These are phyloP conservation scores for Drosophila neotestacea DNA, from an alignment of 2,888 invertebrate genomes.

Conservation along the genomic window DNA sequence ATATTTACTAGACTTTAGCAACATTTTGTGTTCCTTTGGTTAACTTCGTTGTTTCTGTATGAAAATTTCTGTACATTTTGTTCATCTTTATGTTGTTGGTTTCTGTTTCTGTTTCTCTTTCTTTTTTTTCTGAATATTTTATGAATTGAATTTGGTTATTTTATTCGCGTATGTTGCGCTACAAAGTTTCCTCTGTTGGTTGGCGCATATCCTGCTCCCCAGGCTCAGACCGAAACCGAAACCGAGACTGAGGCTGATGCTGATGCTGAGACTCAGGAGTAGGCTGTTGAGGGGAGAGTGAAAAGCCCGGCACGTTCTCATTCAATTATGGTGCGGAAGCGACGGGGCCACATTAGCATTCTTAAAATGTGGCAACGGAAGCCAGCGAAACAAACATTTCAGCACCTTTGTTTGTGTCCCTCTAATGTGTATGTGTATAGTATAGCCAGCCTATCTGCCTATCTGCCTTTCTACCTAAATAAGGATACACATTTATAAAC, in stretches of 20 bases:
- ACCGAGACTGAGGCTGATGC: not conserved
- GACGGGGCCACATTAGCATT: slow-evolving; percentile 71
- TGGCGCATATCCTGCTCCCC: slow-evolving; percentile 21
- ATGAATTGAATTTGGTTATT: slow-evolving; percentile 81
- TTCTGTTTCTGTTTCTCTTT: slow-evolving; percentile 13
- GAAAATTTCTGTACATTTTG: slow-evolving; percentile 54
- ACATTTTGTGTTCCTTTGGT: slow-evolving; percentile 29
- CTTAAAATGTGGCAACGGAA: slow-evolving; percentile 69
- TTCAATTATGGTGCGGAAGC: slow-evolving; percentile 74
- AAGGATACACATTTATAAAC: slow-evolving; percentile 48
- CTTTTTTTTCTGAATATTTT: slow-evolving; percentile 73
- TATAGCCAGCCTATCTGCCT: not conserved
- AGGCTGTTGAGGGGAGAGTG: slow-evolving; percentile 9
- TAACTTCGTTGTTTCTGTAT: slow-evolving; percentile 39
- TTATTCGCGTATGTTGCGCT: slow-evolving; percentile 77
- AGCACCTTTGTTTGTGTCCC: slow-evolving; percentile 51
- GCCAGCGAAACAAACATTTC: slow-evolving; percentile 74
- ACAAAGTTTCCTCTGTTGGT: slow-evolving; percentile 55
- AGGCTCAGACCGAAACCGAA: slow-evolving; percentile 4
- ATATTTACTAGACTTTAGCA: slow-evolving; percentile 43
- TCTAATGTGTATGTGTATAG: slow-evolving; percentile 1
- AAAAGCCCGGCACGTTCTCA: slow-evolving; percentile 69
- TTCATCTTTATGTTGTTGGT: slow-evolving; percentile 21
- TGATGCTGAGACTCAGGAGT: not conserved
- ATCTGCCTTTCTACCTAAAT: slow-evolving; percentile 1